Conservation (phyloP, 2,797 vertebrate genomes). For the Gila robusta region DNA sequence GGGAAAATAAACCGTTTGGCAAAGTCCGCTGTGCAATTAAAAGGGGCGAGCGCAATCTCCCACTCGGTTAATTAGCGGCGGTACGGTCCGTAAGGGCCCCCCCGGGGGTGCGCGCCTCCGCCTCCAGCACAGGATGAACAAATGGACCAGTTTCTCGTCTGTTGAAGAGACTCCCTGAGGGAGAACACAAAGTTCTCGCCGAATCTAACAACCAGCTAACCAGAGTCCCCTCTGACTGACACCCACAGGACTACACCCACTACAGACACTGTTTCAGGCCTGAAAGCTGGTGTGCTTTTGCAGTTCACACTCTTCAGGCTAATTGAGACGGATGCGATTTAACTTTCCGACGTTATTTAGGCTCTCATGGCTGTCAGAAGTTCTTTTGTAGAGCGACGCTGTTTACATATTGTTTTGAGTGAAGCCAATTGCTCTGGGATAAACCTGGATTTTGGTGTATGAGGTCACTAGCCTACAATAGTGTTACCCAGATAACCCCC, state of each 20-base stretch:
- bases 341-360: slow-evolving; percentile 27
- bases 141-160: slow-evolving; percentile 61
- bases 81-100: slow-evolving; percentile 71
- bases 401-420: not conserved
- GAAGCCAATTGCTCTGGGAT: not conserved
- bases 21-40: slow-evolving; percentile 80
- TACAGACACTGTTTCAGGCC: slow-evolving; percentile 61
- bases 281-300: slow-evolving; percentile 66
- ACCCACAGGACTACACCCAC: slow-evolving; percentile 63
- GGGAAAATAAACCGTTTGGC: slow-evolving; percentile 75
- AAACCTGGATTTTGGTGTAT: slow-evolving; percentile 1
- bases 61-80: slow-evolving; percentile 81
- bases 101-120: slow-evolving; percentile 55
- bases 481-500: slow-evolving; percentile 26
- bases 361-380: not conserved
- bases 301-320: slow-evolving; percentile 62
- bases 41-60: slow-evolving; percentile 72
- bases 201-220: slow-evolving; percentile 64
- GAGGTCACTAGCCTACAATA: not conserved
- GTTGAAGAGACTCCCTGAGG: slow-evolving; percentile 66
- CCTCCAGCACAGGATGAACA: slow-evolving; percentile 64
- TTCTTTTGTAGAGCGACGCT: not conserved
- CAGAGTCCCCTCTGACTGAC: slow-evolving; percentile 58
- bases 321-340: slow-evolving; percentile 49
- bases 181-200: slow-evolving; percentile 75